Evolutionary conservation across 2,888 invertebrate species (phyloP).

Genomic region (Helleia helle): DNA sequence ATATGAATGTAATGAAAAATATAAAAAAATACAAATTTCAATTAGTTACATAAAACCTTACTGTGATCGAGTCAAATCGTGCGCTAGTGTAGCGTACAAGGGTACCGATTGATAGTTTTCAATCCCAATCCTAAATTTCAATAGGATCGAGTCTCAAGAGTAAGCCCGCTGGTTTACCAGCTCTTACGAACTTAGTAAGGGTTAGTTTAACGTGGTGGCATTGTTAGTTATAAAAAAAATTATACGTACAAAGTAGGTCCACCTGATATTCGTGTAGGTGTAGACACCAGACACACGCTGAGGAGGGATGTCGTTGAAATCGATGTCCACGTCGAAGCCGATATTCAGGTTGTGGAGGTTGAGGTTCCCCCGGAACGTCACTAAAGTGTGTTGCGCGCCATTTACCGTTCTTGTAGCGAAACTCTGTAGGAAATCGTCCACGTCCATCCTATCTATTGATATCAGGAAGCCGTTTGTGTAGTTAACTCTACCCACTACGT

Average conservation of each 20-base stretch:
- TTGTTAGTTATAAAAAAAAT: too few relatives aligned
- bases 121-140: too few relatives aligned
- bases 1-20: too few relatives aligned
- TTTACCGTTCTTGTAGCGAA: slow-evolving; percentile 19
- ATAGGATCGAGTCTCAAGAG: too few relatives aligned
- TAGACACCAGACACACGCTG: slow-evolving; percentile 35
- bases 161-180: too few relatives aligned
- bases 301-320: slow-evolving; percentile 22
- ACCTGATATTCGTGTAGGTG: slow-evolving; percentile 19
- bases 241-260: slow-evolving; percentile 29
- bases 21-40: too few relatives aligned
- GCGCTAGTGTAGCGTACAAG: too few relatives aligned
- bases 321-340: slow-evolving; percentile 38
- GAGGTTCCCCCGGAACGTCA: slow-evolving; percentile 25
- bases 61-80: too few relatives aligned
- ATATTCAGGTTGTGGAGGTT: slow-evolving; percentile 30
- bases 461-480: slow-evolving; percentile 47
- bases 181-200: too few relatives aligned
- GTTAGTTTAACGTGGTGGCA: too few relatives aligned
- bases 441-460: slow-evolving; percentile 37
- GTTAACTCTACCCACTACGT: slow-evolving; percentile 32
- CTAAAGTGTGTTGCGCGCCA: slow-evolving; percentile 17
- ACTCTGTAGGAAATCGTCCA: slow-evolving; percentile 19
- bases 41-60: too few relatives aligned
- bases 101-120: too few relatives aligned